Evolutionary conservation across 2,888 invertebrate genomes (phyloP).

Genomic region (Lottia gigantea): DNA sequence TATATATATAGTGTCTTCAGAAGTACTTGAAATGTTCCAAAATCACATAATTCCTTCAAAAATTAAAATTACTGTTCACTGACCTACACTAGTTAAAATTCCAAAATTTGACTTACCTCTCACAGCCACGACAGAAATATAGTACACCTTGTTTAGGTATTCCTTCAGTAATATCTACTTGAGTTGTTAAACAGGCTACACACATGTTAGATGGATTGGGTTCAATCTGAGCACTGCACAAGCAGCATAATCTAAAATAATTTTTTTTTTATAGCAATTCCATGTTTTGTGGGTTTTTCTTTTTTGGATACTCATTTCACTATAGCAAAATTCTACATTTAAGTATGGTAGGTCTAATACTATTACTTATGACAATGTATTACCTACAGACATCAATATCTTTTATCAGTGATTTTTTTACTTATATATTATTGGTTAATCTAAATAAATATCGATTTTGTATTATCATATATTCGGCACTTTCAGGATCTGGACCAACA

Average conservation of each 20-base stretch:
- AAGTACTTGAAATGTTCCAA: too few relatives aligned
- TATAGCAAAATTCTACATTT: too few relatives aligned
- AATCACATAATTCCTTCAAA: too few relatives aligned
- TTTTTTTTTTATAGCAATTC: too few relatives aligned
- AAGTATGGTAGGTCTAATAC: neutral
- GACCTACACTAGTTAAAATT: neutral
- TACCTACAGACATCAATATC: neutral
- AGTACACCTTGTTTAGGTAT: conserved; percentile 90
- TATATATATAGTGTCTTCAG: too few relatives aligned
- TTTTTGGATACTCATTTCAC: too few relatives aligned
- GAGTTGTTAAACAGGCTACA: conserved; percentile 88
- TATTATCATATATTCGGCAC: too few relatives aligned
- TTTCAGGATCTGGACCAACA: too few relatives aligned
- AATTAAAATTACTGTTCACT: too few relatives aligned
- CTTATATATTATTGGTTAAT: too few relatives aligned
- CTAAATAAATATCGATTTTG: too few relatives aligned
- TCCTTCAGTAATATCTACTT: conserved; percentile 94
- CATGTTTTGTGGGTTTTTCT: too few relatives aligned
- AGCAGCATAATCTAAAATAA: conserved; percentile 85
- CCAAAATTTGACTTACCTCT: conserved; percentile 74
- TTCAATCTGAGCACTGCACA: conserved; percentile 90
- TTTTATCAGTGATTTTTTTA: neutral
- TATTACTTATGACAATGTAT: neutral
- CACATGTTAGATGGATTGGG: conserved; percentile 99
- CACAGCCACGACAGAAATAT: conserved; percentile 92